Base-by-base conservation (phyloP, 1,140 invertebrate genomes). In the Anastrepha obliqua region DNA sequence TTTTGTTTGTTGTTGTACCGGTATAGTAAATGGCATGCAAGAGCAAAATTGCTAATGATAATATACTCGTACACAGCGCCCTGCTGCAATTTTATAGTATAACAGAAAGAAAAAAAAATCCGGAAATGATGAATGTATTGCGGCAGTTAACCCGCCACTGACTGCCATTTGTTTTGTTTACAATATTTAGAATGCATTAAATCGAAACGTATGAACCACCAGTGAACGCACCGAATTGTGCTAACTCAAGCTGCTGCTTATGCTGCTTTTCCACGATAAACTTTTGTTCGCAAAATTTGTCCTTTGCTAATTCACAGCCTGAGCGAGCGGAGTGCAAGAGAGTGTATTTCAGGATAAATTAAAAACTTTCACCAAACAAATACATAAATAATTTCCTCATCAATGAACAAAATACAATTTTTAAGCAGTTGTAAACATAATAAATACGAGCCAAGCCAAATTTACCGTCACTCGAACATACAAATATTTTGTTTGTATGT, bases 311-410 rank as follows among this genome's bases (percentile, higher is more conserved):
- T 62, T 62, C 60, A n/a, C 15, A 62, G 60, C 60, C 4, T 15
- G n/a, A 15, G 60, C n/a, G 60, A 62, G 60, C 15, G 9, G 13
- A 81, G 8, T 15, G 39, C 42, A 44, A 55, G 20, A 9, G 74
- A 51, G 29, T 86, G 85, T 9, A 60, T 17, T 29, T 42, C 2
- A 17, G 60, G 39, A 13, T 60, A 87, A 87, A 87, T 87, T 87
- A 87, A 70, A 86, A 87, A 87, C 60, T 87, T 87, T 67, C 15
- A 13, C 8, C 44, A 81, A 81, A 65, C 81, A 88, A 88, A 88
- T 88, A 29, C 29, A 29, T 29, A 88, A 88, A 88, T 88, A 88
- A 88, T 88, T 88, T 88, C 86, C 88, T 88, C 88, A 88, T 88
- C 88, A 87, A 88, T 88, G 87, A 88, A 60, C 88, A 87, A 85